Base-by-base conservation (phyloP, 2,797 vertebrate genomes). In the Cirrhinus molitorella region DNA sequence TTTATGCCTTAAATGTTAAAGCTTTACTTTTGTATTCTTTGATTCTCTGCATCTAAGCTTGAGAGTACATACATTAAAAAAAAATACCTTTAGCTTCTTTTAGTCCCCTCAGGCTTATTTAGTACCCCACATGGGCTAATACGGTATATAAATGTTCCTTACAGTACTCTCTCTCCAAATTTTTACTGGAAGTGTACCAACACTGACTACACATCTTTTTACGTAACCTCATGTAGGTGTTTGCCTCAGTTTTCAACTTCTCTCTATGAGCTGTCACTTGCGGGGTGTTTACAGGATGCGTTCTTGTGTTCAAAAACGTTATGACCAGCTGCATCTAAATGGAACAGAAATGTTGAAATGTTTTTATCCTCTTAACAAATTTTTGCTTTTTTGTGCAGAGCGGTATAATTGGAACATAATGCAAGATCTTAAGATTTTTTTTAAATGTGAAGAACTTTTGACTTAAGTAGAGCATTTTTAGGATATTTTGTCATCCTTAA, bases 141-240 rank as follows among this genome's bases (percentile, higher is more conserved):
- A 37, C 7, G 28, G 19, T 31, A 19, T 4, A 55, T 5, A 74
- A 55, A 34, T 34, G 4, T n/a, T n/a, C n/a, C n/a, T n/a, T n/a
- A 31, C 10, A 1, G 45, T 17, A 12, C 45, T 19, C 3, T 72
- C 1, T 72, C 51, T 72, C 72, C 11, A 75, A 1, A 34, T 73
- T 21, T 34, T 73, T 71, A 23, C 12, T 16, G 21, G 23, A 5
- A 14, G 6, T 49, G 23, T 72, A 49, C 17, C 3, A 72, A 40
- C 53, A 72, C 19, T 72, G 7, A 13, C 16, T 12, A 21, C 23
- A 11, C 25, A 25, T 72, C 17, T 21, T 23, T 49, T n/a, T 63
- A n/a, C 19, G n/a, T 43, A 70, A 55, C n/a, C 11, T 55, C 31
- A 25, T 79, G 45, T 37, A 63, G 40, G 45, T 79, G 47, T 80